Conservation (phyloP, 2,888 invertebrate species). For the Chaitophorus viminalis region DNA sequence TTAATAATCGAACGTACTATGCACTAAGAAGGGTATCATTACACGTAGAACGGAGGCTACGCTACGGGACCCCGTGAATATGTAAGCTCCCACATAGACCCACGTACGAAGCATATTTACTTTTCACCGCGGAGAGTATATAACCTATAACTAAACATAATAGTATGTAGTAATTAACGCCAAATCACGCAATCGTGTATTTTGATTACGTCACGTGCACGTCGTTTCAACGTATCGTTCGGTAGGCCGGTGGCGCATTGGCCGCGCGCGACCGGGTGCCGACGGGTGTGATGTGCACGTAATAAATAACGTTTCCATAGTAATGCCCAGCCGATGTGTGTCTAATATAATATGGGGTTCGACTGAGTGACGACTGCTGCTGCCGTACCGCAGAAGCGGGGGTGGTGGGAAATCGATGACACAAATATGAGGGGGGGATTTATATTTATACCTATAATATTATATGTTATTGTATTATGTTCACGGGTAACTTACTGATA, state of each 20-base stretch:
- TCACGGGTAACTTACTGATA: too few species aligned
- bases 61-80: too few species aligned
- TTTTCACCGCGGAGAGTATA: too few species aligned
- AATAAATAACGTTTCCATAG: constrained; percentile 41
- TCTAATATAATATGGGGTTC: background rate
- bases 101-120: too few species aligned
- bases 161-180: background rate
- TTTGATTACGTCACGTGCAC: background rate
- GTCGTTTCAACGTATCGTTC: background rate
- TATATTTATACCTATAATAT: too few species aligned
- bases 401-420: background rate
- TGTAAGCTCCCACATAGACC: too few species aligned
- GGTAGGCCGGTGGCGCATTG: background rate
- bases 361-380: background rate
- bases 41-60: too few species aligned
- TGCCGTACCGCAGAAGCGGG: background rate
- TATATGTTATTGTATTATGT: too few species aligned
- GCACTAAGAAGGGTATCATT: background rate
- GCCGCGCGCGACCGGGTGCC: too few species aligned
- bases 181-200: constrained; percentile 15
- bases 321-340: background rate
- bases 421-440: background rate
- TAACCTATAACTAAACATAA: background rate
- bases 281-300: background rate
- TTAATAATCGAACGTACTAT: background rate